These are phyloP conservation scores for Dolichallabes microphthalmus DNA, from an alignment of 2,113 vertebrate species.

Conservation along the genomic window DNA sequence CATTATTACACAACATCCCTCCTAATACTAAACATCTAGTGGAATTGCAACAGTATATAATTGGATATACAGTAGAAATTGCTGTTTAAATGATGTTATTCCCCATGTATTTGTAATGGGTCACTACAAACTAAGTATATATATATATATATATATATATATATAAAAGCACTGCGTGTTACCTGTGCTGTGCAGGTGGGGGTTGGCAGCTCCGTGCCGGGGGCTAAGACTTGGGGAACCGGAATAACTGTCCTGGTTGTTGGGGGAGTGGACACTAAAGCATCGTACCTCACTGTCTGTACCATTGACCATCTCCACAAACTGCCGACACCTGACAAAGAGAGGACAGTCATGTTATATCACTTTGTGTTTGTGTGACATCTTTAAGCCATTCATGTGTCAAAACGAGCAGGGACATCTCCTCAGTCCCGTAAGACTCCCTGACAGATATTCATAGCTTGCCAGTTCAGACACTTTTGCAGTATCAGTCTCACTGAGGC, in stretches of 20 bases:
- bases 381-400: conserved; percentile 9
- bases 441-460: conserved; percentile 6
- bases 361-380: background rate
- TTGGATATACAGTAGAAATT: background rate
- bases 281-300: conserved; percentile 96
- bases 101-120: background rate
- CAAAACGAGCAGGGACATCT: background rate
- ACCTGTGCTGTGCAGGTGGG: conserved; percentile 86
- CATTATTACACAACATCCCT: too few relatives aligned
- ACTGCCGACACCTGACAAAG: conserved; percentile 83
- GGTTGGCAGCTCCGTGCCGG: conserved; percentile 84
- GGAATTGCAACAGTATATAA: background rate
- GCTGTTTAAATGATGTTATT: background rate
- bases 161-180: conserved; percentile 19
- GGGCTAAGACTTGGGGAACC: conserved; percentile 89
- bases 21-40: background rate
- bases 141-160: too few relatives aligned
- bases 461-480: background rate
- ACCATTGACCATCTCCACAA: conserved; percentile 99
- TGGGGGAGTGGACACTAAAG: conserved; percentile 86
- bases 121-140: background rate
- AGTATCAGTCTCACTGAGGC: conserved; percentile 4
- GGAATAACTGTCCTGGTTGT: conserved; percentile 95
- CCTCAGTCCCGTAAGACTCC: background rate
- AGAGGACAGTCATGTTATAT: background rate